These are phyloP conservation scores for Thryonomys swinderianus DNA, from an alignment of 2,113 vertebrate genomes.

Conservation along the genomic window DNA sequence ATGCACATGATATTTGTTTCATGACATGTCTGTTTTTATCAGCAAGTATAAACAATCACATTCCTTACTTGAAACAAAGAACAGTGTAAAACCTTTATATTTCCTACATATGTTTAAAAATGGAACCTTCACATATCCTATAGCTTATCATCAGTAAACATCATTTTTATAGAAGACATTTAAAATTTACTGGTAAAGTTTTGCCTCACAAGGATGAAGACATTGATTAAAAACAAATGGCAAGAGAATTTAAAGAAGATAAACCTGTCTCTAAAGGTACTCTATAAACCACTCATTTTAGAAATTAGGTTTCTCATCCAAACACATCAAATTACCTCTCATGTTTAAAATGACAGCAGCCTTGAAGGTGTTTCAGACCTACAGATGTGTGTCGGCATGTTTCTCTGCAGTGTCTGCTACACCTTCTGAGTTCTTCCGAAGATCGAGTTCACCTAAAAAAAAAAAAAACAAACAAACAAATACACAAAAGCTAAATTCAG, in stretches of 20 bases:
- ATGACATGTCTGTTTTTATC: neutral
- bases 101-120: neutral
- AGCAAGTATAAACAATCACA: neutral
- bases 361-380: constrained; percentile 73
- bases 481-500: constrained; percentile 66
- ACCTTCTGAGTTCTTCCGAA: constrained; percentile 83
- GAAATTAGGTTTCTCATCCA: neutral
- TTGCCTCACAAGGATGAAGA: neutral
- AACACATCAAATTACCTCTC: constrained; percentile 83
- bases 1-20: neutral
- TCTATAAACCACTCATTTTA: neutral
- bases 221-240: neutral
- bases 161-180: constrained; percentile 3
- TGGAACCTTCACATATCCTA: neutral
- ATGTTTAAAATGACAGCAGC: constrained; percentile 80
- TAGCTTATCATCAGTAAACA: neutral
- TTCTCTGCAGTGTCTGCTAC: constrained; percentile 82
- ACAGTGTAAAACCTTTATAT: neutral
- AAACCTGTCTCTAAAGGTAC: neutral
- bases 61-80: neutral
- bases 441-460: constrained; percentile 84
- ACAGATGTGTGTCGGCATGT: constrained; percentile 80
- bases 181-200: neutral
- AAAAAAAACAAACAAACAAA: constrained; percentile 77
- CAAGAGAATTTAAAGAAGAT: neutral